phyloP scores from a whole-genome alignment of 2,888 invertebrate species.

The Hanleya hanleyi region DNA sequence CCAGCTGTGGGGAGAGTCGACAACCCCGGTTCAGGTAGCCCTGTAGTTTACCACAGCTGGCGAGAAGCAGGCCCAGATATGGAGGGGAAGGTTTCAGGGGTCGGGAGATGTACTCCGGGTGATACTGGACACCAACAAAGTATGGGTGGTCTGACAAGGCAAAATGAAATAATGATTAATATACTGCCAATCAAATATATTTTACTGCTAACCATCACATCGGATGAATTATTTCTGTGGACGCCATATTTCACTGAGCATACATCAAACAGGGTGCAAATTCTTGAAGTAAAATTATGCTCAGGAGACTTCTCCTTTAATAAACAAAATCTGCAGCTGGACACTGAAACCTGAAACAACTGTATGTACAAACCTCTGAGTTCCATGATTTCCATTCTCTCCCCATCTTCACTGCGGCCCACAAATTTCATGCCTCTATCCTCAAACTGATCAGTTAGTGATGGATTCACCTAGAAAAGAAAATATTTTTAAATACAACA shows the following conservation, averaged over 20 bases:
- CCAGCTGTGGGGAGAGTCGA: conserved; percentile 58
- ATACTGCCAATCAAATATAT: too few relatives aligned
- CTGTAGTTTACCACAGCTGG: conserved; percentile 87
- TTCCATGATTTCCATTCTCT: conserved; percentile 96
- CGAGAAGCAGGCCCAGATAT: conserved; percentile 94
- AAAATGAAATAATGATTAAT: neutral
- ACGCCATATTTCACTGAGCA: too few relatives aligned
- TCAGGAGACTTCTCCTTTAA: too few relatives aligned
- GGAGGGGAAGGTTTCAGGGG: conserved; percentile 87
- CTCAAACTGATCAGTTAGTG: conserved; percentile 83
- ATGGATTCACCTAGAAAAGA: conserved; percentile 84
- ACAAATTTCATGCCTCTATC: conserved; percentile 91
- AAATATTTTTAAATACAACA: too few relatives aligned
- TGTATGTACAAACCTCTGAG: conserved; percentile 76
- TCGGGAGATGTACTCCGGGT: conserved; percentile 96
- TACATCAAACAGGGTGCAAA: too few relatives aligned
- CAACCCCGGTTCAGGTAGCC: conserved; percentile 70
- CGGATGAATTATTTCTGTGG: too few relatives aligned
- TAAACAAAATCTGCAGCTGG: too few relatives aligned
- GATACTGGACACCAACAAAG: conserved; percentile 97
- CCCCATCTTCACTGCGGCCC: conserved; percentile 83
- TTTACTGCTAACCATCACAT: too few relatives aligned
- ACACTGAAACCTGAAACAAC: too few relatives aligned
- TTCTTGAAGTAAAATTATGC: too few relatives aligned
- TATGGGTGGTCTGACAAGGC: conserved; percentile 83